Conservation (phyloP, 2,888 invertebrate species). For the Asteroscopus sphinx region DNA sequence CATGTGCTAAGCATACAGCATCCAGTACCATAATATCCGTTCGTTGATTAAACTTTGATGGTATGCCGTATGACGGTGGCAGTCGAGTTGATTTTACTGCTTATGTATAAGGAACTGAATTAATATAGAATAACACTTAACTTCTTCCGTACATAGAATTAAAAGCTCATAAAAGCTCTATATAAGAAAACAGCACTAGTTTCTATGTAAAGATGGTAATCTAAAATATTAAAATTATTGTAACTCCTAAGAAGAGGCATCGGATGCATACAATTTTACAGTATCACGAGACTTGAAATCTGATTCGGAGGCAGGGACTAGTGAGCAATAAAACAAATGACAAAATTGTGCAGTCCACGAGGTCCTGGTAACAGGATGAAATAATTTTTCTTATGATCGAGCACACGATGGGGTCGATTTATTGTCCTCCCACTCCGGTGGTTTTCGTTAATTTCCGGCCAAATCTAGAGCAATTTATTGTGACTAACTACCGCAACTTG, state of each 20-base stretch:
- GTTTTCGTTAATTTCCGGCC: slow-evolving; percentile 79
- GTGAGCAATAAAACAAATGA: slow-evolving; percentile 68
- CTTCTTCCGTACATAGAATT: background rate
- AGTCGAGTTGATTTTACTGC: slow-evolving; percentile 46
- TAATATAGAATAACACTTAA: slow-evolving; percentile 19
- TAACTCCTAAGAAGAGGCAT: background rate
- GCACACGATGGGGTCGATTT: slow-evolving; percentile 71
- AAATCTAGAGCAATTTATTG: slow-evolving; percentile 74
- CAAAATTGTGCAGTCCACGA: slow-evolving; percentile 70
- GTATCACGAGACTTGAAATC: slow-evolving; percentile 20
- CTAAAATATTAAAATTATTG: slow-evolving; percentile 1
- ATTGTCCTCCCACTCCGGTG: slow-evolving; percentile 73
- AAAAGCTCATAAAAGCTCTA: background rate
- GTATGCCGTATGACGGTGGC: slow-evolving; percentile 10
- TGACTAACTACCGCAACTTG: slow-evolving; percentile 68
- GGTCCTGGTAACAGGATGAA: slow-evolving; percentile 74
- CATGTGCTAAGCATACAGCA: slow-evolving; percentile 19
- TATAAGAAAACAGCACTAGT: background rate
- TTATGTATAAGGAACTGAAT: slow-evolving; percentile 28
- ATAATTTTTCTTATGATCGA: slow-evolving; percentile 75
- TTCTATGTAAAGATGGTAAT: background rate
- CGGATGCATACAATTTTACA: slow-evolving; percentile 14
- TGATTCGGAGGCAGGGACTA: slow-evolving; percentile 20
- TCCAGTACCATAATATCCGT: slow-evolving; percentile 63
- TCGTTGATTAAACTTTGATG: slow-evolving; percentile 57